Evolutionary conservation across 2,888 invertebrate species (phyloP).

Genomic region (Bombyx huttoni): DNA sequence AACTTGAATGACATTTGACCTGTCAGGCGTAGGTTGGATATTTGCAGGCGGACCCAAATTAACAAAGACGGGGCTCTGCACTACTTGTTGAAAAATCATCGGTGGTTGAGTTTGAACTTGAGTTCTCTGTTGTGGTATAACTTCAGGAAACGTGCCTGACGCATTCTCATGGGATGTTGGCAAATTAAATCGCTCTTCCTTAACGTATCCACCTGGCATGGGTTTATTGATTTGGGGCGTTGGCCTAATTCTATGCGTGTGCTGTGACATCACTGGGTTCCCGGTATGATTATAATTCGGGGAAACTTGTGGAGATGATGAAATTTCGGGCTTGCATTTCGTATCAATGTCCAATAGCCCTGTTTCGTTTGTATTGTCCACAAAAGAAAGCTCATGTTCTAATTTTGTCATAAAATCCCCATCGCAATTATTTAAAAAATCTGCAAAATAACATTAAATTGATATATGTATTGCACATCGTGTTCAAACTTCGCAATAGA

Average conservation of each 20-base stretch:
- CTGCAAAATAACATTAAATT: slow-evolving; percentile 44
- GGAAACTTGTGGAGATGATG: slow-evolving; percentile 37
- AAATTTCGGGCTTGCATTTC: slow-evolving; percentile 28
- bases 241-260: slow-evolving; percentile 29
- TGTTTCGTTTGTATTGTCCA: slow-evolving; percentile 32
- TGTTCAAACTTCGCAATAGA: background rate
- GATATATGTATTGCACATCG: slow-evolving; percentile 8
- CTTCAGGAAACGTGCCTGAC: slow-evolving; percentile 28
- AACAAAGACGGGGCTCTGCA: slow-evolving; percentile 54
- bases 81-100: slow-evolving; percentile 56
- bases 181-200: slow-evolving; percentile 44
- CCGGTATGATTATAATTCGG: slow-evolving; percentile 38
- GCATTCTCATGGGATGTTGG: slow-evolving; percentile 23
- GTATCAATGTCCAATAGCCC: slow-evolving; percentile 41
- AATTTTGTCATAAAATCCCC: slow-evolving; percentile 74
- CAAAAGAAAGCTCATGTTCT: slow-evolving; percentile 53
- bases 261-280: slow-evolving; percentile 55
- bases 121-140: slow-evolving; percentile 36
- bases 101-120: slow-evolving; percentile 32
- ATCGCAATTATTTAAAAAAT: slow-evolving; percentile 77
- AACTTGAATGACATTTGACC: slow-evolving; percentile 34
- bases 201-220: slow-evolving; percentile 33
- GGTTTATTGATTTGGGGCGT: slow-evolving; percentile 11
- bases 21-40: slow-evolving; percentile 43
- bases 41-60: slow-evolving; percentile 41